Evolutionary conservation across 1,140 invertebrate species (phyloP).

Genomic region (Paralvinella palmiformis): DNA sequence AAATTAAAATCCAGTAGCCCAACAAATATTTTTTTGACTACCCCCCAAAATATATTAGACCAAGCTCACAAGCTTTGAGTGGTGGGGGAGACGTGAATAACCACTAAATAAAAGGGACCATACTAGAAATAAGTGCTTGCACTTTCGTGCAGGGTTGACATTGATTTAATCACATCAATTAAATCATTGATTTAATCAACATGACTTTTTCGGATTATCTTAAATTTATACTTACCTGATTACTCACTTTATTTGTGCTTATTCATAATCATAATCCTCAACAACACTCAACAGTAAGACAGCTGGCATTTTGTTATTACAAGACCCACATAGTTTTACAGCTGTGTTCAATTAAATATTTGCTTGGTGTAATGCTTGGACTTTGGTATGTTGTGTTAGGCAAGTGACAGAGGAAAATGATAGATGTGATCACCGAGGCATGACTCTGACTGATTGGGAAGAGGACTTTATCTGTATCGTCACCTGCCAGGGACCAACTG

Average conservation of each 20-base stretch:
- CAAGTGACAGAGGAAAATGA: constrained; percentile 4
- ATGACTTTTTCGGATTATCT: constrained; percentile 1
- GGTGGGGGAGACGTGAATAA: too few species aligned
- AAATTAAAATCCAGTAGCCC: too few species aligned
- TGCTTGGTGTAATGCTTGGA: constrained; percentile 1
- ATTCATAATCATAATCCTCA: neutral
- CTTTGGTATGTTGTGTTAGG: constrained; percentile 4
- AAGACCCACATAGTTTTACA: neutral
- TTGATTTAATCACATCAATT: constrained; percentile 11
- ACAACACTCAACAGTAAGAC: neutral
- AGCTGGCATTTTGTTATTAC: constrained; percentile 1
- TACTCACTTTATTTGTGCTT: neutral
- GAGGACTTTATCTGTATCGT: constrained; percentile 1
- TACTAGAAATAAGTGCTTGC: too few species aligned
- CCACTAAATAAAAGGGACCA: too few species aligned
- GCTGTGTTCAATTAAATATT: constrained; percentile 3
- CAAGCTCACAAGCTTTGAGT: too few species aligned
- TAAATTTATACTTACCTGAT: constrained; percentile 2
- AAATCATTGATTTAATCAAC: constrained; percentile 4
- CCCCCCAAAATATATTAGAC: too few species aligned
- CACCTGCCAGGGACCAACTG: neutral
- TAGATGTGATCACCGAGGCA: constrained; percentile 5
- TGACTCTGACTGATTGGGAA: constrained; percentile 6
- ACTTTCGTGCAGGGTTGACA: too few species aligned
- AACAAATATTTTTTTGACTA: too few species aligned